phyloP scores from a whole-genome alignment of 2,888 invertebrate species.

The Celastrina argiolus region DNA sequence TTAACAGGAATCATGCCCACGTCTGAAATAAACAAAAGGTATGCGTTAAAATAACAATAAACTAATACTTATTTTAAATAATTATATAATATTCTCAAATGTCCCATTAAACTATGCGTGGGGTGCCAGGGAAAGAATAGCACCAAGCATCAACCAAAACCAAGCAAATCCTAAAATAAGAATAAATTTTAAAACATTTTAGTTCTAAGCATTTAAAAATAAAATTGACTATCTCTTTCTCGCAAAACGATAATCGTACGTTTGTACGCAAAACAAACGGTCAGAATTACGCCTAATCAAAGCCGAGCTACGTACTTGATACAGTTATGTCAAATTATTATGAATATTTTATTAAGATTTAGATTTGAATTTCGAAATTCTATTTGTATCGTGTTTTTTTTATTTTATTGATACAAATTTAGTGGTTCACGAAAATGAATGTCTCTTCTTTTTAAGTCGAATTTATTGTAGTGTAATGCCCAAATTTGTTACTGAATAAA shows the following conservation, averaged over 20 bases:
- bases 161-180: too few relatives aligned
- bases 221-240: too few relatives aligned
- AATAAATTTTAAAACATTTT: too few relatives aligned
- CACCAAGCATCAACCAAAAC: too few relatives aligned
- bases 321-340: neutral
- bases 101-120: too few relatives aligned
- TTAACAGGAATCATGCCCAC: slow-evolving; percentile 96
- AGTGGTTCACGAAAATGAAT: neutral
- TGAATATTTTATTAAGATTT: neutral
- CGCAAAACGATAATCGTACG: too few relatives aligned
- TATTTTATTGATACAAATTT: neutral
- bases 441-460: neutral
- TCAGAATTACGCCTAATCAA: neutral
- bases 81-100: too few relatives aligned
- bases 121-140: too few relatives aligned
- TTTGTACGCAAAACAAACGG: neutral
- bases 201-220: too few relatives aligned
- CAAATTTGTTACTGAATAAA: too few relatives aligned
- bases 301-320: neutral
- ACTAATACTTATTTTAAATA: too few relatives aligned
- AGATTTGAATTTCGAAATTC: neutral
- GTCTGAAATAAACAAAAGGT: slow-evolving; percentile 80
- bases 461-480: too few relatives aligned
- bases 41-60: neutral
- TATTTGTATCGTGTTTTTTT: neutral